Evolutionary conservation across 2,888 invertebrate genomes (phyloP).

Genomic region (Microplitis deprimator): DNA sequence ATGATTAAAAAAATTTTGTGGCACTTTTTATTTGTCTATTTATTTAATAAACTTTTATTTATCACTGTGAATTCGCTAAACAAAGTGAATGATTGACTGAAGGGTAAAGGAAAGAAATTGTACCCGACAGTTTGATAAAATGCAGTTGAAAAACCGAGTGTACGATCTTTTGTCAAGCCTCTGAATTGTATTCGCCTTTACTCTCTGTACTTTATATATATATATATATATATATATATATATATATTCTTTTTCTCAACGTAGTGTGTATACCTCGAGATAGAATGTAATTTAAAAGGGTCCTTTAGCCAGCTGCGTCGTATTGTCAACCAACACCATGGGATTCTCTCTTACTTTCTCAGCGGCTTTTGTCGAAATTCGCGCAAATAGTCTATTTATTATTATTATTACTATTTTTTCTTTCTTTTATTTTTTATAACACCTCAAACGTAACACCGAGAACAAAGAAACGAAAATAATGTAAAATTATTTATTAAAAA

Average conservation of each 20-base stretch:
- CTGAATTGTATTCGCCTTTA: constrained; percentile 27
- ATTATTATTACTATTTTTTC: background rate
- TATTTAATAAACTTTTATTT: constrained; percentile 12
- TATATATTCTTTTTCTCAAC: background rate
- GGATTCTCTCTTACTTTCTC: constrained; percentile 28
- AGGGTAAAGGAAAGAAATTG: constrained; percentile 10
- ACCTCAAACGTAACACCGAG: background rate
- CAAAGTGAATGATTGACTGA: constrained; percentile 12
- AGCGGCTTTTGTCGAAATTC: constrained; percentile 19
- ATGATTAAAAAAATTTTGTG: background rate
- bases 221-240: constrained; percentile 29
- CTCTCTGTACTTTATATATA: background rate
- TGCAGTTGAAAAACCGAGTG: constrained; percentile 20
- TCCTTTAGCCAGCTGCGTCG: constrained; percentile 41
- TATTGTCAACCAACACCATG: constrained; percentile 34
- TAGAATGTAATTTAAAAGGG: constrained; percentile 45
- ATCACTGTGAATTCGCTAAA: background rate
- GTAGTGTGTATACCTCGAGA: constrained; percentile 24
- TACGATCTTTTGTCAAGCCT: constrained; percentile 43
- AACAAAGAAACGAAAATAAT: background rate
- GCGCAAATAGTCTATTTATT: constrained; percentile 15
- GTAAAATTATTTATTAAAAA: background rate
- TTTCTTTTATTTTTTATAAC: background rate
- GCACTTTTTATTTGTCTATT: background rate
- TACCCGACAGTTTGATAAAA: constrained; percentile 32